Evolutionary conservation across 2,888 invertebrate genomes (phyloP).

Genomic region (Agrochola circellaris): DNA sequence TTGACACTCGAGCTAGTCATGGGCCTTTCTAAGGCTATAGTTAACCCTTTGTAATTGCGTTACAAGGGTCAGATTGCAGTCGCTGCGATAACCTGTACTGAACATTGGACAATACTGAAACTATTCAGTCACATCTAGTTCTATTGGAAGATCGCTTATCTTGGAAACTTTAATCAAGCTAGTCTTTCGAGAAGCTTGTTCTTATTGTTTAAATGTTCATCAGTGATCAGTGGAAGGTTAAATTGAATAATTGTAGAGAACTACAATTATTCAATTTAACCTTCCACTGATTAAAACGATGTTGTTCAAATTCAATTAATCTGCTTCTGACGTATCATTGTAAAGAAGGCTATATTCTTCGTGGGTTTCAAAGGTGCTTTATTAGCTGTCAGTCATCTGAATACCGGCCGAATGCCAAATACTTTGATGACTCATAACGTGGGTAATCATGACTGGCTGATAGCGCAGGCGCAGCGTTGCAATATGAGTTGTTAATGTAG

Average conservation of each 20-base stretch:
- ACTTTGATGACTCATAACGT: constrained; percentile 49
- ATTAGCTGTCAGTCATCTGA: constrained; percentile 46
- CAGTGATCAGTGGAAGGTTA: no score
- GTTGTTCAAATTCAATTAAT: constrained; percentile 26
- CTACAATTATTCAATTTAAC: neutral
- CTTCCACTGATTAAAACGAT: neutral
- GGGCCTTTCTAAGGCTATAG: neutral
- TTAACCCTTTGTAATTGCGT: neutral
- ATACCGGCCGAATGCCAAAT: constrained; percentile 29
- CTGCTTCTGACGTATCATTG: constrained; percentile 16
- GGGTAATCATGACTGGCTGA: constrained; percentile 25
- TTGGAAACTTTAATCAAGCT: neutral
- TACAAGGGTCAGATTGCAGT: constrained; percentile 31
- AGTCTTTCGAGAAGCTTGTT: neutral
- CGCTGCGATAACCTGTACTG: constrained; percentile 28
- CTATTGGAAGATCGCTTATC: neutral
- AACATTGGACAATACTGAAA: constrained; percentile 19
- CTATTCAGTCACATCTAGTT: constrained; percentile 2
- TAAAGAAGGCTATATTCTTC: constrained; percentile 10
- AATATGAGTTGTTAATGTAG: constrained; percentile 21
- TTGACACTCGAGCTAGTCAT: neutral
- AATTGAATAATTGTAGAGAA: no score
- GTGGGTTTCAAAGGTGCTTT: constrained; percentile 42
- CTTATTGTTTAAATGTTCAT: neutral
- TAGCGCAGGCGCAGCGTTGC: constrained; percentile 16